phyloP scores from a whole-genome alignment of 2,888 invertebrate species.

The Leistus spinibarbis region DNA sequence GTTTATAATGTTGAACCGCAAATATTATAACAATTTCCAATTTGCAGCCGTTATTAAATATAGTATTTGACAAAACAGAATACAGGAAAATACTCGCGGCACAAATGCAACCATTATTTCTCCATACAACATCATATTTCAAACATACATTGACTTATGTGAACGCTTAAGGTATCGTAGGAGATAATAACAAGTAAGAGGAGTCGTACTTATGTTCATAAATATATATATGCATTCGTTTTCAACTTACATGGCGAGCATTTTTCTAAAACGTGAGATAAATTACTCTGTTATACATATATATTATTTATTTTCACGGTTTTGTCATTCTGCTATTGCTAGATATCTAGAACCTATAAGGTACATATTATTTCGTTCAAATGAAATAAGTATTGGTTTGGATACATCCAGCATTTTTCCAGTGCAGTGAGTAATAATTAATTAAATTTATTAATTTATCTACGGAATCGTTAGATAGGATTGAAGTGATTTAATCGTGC shows the following conservation, averaged over 20 bases:
- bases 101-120: slow-evolving; percentile 8
- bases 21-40: too few species aligned
- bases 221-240: slow-evolving; percentile 5
- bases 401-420: too few species aligned
- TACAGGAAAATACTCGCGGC: slow-evolving; percentile 6
- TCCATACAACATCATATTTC: slow-evolving; percentile 4
- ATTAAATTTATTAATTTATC: too few species aligned
- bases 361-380: too few species aligned
- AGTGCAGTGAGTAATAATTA: too few species aligned
- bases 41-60: neutral
- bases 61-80: slow-evolving; percentile 1
- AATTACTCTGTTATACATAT: neutral
- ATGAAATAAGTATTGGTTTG: too few species aligned
- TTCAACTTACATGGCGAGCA: neutral
- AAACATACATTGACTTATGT: slow-evolving; percentile 8
- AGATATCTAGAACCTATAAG: too few species aligned
- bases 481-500: too few species aligned
- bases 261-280: neutral
- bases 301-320: neutral
- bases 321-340: too few species aligned
- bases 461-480: too few species aligned
- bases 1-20: too few species aligned
- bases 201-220: neutral
- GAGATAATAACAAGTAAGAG: slow-evolving; percentile 4
- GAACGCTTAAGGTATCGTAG: slow-evolving; percentile 6